Conservation (phyloP, 2,888 invertebrate species). For the Macrophya annulata region DNA sequence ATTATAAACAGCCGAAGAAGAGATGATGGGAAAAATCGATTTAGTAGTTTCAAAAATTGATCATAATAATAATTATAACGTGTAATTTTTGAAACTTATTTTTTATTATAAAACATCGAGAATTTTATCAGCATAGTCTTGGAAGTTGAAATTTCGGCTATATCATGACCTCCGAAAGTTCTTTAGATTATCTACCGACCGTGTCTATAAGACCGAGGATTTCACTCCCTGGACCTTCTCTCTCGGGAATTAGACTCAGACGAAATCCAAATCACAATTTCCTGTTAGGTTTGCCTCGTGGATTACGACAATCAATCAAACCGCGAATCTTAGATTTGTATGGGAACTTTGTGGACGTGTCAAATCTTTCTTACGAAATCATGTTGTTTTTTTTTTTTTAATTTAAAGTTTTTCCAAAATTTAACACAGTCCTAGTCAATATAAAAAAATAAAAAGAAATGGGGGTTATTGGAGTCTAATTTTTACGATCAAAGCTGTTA, state of each 20-base stretch:
- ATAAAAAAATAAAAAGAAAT: no score
- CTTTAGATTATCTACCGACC: neutral
- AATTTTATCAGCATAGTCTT: neutral
- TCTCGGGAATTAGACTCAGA: neutral
- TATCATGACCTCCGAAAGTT: neutral
- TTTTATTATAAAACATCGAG: neutral
- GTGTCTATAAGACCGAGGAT: neutral
- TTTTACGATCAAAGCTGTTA: neutral
- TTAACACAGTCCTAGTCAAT: conserved; percentile 1
- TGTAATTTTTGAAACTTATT: neutral
- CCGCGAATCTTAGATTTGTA: neutral
- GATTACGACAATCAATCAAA: neutral
- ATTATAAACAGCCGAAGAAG: no score
- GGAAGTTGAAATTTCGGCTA: neutral
- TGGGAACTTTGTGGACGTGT: neutral
- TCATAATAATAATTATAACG: neutral
- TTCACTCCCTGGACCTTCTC: neutral
- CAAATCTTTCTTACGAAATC: neutral
- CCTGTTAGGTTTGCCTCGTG: neutral
- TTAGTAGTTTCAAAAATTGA: no score
- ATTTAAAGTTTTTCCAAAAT: neutral
- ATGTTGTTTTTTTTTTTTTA: no score
- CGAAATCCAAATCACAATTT: neutral
- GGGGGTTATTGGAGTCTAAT: neutral
- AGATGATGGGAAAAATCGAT: no score